phyloP scores from a whole-genome alignment of 2,888 invertebrate species.

The Spodoptera littoralis region DNA sequence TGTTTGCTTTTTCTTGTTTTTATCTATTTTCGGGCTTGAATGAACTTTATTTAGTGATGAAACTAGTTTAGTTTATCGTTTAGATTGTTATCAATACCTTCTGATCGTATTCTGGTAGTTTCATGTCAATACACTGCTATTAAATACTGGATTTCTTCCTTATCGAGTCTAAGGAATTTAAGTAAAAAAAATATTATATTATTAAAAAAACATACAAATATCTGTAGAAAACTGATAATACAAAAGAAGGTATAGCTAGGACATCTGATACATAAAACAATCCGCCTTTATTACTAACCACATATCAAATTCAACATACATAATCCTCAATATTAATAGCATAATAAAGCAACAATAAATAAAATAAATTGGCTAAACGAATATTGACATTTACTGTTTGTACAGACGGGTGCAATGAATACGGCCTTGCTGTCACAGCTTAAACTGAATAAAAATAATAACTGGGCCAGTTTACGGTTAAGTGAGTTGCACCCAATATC shows the following conservation, averaged over 20 bases:
- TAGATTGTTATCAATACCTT: too few species aligned
- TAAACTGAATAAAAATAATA: constrained; percentile 47
- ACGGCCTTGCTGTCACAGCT: constrained; percentile 55
- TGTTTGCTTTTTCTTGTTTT: constrained; percentile 22
- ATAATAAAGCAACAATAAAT: constrained; percentile 24
- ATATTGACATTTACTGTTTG: constrained; percentile 64
- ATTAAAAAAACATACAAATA: too few species aligned
- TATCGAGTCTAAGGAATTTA: too few species aligned
- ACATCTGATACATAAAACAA: too few species aligned
- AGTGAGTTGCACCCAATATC: constrained; percentile 58
- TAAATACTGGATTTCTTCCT: too few species aligned
- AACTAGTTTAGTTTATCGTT: neutral
- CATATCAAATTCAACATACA: neutral
- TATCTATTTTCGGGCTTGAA: constrained; percentile 7
- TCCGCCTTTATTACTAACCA: neutral
- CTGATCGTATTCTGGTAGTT: too few species aligned
- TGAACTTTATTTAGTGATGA: neutral
- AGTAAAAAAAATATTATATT: too few species aligned
- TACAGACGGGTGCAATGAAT: constrained; percentile 55
- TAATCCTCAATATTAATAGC: constrained; percentile 10
- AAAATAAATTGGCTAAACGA: constrained; percentile 54
- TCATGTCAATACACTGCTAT: too few species aligned
- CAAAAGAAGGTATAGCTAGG: too few species aligned
- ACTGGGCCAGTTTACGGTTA: constrained; percentile 50
- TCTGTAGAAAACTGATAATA: too few species aligned